phyloP scores from a whole-genome alignment of 2,888 invertebrate species.

The Tipula unca region DNA sequence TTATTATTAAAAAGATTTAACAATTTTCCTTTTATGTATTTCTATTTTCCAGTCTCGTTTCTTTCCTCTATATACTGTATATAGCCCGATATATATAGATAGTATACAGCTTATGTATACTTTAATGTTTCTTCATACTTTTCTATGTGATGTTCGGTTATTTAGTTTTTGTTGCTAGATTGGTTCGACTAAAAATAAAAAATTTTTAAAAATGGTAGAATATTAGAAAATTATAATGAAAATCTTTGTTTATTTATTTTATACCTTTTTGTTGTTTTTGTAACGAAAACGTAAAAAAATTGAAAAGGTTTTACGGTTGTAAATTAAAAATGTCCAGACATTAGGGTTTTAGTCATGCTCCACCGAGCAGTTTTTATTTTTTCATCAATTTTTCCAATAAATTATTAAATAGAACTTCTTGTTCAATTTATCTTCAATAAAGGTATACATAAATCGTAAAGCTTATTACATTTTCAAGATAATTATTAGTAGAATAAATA shows the following conservation, averaged over 20 bases:
- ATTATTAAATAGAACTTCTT: too few relatives aligned
- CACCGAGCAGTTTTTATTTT: too few relatives aligned
- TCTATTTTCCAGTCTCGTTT: neutral
- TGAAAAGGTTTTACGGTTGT: neutral
- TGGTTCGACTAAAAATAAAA: neutral
- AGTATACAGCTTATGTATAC: neutral
- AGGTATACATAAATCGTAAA: too few relatives aligned
- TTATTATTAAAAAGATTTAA: slow-evolving; percentile 1
- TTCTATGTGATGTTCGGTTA: neutral
- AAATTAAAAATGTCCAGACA: neutral
- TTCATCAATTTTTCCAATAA: too few relatives aligned
- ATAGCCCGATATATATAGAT: neutral
- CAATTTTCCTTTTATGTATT: neutral
- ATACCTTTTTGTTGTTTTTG: neutral
- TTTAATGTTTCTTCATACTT: neutral
- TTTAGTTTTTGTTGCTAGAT: neutral
- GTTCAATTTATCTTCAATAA: too few relatives aligned
- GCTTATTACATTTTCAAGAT: too few relatives aligned
- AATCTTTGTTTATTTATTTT: neutral
- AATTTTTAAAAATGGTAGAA: neutral
- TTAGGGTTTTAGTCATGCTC: neutral
- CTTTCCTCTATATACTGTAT: neutral
- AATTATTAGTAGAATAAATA: too few relatives aligned
- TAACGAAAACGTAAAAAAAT: neutral
- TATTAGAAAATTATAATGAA: neutral